Conservation (phyloP, 2,888 invertebrate species). For the Sisyra nigra region DNA sequence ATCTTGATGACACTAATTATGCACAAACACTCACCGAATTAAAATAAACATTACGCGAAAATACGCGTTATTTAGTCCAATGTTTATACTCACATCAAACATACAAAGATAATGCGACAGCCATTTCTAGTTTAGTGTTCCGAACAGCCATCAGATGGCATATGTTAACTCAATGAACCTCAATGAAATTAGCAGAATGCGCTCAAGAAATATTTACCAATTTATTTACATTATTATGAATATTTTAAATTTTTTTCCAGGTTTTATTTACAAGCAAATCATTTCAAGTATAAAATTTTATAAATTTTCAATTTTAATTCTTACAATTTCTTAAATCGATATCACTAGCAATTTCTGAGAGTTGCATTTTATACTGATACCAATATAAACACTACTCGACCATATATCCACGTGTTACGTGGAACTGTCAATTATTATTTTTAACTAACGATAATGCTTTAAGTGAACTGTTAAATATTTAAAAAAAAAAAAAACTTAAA, state of each 20-base stretch:
- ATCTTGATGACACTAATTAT: constrained; percentile 22
- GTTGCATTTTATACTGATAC: not conserved
- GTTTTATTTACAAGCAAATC: not conserved
- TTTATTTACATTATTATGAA: not conserved
- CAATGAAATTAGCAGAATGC: not conserved
- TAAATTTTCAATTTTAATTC: not conserved
- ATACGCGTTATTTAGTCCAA: constrained; percentile 15
- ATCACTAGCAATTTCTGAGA: too few species aligned
- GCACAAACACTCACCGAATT: constrained; percentile 34
- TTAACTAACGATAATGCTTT: too few species aligned
- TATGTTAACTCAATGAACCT: too few species aligned
- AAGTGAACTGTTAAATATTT: not conserved
- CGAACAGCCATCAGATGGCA: constrained; percentile 21
- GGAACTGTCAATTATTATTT: not conserved
- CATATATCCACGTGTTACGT: constrained; percentile 7
- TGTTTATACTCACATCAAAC: constrained; percentile 8
- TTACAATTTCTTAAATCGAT: too few species aligned
- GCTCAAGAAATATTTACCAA: not conserved
- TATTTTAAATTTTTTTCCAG: too few species aligned
- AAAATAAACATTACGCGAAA: constrained; percentile 31
- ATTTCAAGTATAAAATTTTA: not conserved
- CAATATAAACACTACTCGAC: not conserved
- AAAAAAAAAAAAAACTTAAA: not conserved
- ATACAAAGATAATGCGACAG: constrained; percentile 16
- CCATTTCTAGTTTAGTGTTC: constrained; percentile 27